Evolutionary conservation across 2,888 invertebrate species (phyloP), one percentile per base, ranked within the genome.

Genomic region (Ypsolopha sequella): DNA sequence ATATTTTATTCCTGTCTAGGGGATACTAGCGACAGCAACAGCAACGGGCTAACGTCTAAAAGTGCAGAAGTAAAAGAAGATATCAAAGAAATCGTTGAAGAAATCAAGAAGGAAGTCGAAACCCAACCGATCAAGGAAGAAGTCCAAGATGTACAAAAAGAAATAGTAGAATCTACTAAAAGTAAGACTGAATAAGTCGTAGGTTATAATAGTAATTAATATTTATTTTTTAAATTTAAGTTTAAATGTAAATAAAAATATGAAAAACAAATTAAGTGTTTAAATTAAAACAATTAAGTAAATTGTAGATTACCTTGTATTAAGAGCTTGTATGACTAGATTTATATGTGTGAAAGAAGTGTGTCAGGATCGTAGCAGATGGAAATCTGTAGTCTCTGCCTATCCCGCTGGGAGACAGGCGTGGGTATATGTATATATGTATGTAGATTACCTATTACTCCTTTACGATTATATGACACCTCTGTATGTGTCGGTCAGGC

Each of bases 161-260:
- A 45, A 45, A 24, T 2, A 6, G 8, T 8, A n/a, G 41, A 63
- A 58, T 56, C 56, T 55, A 64, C 71, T 38, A 79, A 79, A 78
- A 75, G 79, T 79, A 79, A 79, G 79, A 75, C 79, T 79, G 78
- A 79, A 14, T 13, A 36, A 36, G 48, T 48, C 48, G 24, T 38
- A 48, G 13, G 34, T 34, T 34, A 34, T 3, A 14, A 43, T 45
- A 45, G 13, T 4, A 10, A 36, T n/a, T 33, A 45, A 4, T 47
- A 41, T 48, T 48, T 48, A 48, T 14, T 48, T 48, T 48, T 24
- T 24, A 24, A 24, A 24, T 24, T 39, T 41, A 34, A 45, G 10
- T n/a, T 34, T 41, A 49, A 41, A 33, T 49, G 33, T 49, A 49
- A 49, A 49, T 49, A 52, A 44, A 39, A 52, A 59, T 39, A n/a